A percentile compares a stretch with the other conserved stretches of the same genome.
phyloP scores from a whole-genome alignment of 2,113 vertebrate genomes.

The Piprites chloris region DNA sequence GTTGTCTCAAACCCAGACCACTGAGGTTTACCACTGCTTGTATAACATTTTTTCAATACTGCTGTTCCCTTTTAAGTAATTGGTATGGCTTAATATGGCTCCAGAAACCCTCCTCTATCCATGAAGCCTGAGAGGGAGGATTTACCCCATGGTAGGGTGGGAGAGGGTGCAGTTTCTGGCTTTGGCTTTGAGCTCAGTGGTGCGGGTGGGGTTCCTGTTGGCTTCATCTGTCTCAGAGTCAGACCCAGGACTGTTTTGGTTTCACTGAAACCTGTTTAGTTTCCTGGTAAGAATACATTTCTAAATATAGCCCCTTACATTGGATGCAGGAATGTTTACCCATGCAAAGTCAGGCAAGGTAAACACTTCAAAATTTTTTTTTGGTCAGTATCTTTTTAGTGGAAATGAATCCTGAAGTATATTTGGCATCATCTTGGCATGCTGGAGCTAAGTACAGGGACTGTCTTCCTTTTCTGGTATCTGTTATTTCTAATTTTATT shows the following conservation, averaged over 20 bases:
- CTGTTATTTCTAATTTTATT: background rate
- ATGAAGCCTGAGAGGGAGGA: background rate
- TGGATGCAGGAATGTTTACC: slow-evolving; percentile 45
- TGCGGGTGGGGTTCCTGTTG: background rate
- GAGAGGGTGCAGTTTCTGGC: background rate
- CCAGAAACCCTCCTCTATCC: background rate
- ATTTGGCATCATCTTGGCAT: background rate
- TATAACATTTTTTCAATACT: slow-evolving; percentile 76
- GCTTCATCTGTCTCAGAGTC: background rate
- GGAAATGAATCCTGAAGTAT: background rate
- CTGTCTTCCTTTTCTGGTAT: background rate
- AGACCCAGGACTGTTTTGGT: background rate
- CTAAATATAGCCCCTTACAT: slow-evolving; percentile 32
- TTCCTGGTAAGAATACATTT: background rate
- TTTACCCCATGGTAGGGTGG: background rate
- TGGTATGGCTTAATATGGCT: slow-evolving; percentile 44
- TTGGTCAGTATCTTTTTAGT: background rate
- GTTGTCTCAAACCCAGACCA: slow-evolving; percentile 57
- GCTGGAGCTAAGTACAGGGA: background rate
- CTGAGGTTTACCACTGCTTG: slow-evolving; percentile 81
- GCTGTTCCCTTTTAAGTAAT: slow-evolving; percentile 28
- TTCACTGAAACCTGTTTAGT: background rate
- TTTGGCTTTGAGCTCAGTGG: background rate
- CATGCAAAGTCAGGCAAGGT: slow-evolving; percentile 22
- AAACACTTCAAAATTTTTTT: background rate